A percentile compares a stretch with the other conserved stretches of the same genome.
These are phyloP conservation scores for Chloroclystis v-ata DNA, from an alignment of 2,888 invertebrate species.

Conservation along the genomic window DNA sequence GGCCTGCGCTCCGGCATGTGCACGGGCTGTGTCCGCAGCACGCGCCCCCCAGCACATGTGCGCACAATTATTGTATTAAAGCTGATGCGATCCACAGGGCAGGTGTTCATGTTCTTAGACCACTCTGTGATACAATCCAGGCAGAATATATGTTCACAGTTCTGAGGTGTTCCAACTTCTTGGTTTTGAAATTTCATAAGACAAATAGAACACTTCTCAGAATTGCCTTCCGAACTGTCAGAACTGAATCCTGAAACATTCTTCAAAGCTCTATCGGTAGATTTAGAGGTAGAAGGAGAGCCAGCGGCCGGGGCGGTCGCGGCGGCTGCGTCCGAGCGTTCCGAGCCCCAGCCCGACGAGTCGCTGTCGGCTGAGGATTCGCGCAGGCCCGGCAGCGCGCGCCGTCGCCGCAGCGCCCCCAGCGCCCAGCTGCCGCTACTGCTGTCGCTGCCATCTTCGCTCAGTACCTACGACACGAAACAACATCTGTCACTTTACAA, in stretches of 20 bases:
- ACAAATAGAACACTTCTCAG: conserved; percentile 95
- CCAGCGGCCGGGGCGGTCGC: conserved; percentile 6
- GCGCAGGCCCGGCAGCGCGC: conserved; percentile 51
- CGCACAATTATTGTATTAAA: conserved; percentile 88
- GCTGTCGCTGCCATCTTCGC: conserved; percentile 70
- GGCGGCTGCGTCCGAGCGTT: conserved; percentile 36
- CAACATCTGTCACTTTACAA: conserved; percentile 11
- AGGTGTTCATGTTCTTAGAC: conserved; percentile 97
- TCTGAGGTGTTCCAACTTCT: conserved; percentile 90
- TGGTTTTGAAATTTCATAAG: conserved; percentile 85
- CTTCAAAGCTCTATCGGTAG: conserved; percentile 26
- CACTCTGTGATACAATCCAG: conserved; percentile 93
- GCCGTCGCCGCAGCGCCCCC: conserved; percentile 48
- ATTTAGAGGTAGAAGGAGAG: conserved; percentile 16
- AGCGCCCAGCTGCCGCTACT: conserved; percentile 63
- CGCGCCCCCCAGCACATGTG: conserved; percentile 81
- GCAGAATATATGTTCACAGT: conserved; percentile 94
- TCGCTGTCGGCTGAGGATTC: conserved; percentile 64
- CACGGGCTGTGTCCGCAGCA: conserved; percentile 82
- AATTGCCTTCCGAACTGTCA: conserved; percentile 82
- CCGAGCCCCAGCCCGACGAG: conserved; percentile 50
- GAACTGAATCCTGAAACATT: conserved; percentile 64
- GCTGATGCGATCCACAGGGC: conserved; percentile 92
- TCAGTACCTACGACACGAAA: conserved; percentile 68
- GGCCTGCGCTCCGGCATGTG: conserved; percentile 73